These are phyloP conservation scores for Lota lota DNA, from an alignment of 2,113 vertebrate genomes.

Conservation along the genomic window DNA sequence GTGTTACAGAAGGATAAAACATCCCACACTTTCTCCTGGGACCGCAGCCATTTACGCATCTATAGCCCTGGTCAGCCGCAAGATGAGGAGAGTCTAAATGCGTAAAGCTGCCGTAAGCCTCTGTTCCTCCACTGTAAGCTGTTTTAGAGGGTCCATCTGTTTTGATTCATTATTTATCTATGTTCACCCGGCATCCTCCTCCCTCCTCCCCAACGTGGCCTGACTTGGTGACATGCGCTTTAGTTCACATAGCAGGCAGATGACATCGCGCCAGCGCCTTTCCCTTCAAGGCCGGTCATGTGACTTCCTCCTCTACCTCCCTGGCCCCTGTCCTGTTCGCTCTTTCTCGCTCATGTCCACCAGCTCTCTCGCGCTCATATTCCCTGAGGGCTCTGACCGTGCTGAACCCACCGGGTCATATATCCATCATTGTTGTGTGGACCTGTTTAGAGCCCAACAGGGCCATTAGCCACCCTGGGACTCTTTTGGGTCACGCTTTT, in stretches of 20 bases:
- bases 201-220: constrained; percentile 22
- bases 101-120: constrained; percentile 72
- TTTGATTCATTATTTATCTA: constrained; percentile 66
- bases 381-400: too few species aligned
- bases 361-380: not conserved
- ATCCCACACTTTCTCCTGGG: constrained; percentile 38
- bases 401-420: too few species aligned
- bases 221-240: constrained; percentile 34
- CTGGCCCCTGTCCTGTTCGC: not conserved
- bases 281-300: constrained; percentile 43
- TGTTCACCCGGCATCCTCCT: constrained; percentile 34
- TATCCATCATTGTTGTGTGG: too few species aligned
- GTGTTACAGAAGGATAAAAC: constrained; percentile 41
- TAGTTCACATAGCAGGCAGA: constrained; percentile 32
- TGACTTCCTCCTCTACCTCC: constrained; percentile 43
- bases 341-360: constrained; percentile 9
- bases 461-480: too few species aligned
- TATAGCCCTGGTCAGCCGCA: constrained; percentile 55
- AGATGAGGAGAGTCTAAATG: constrained; percentile 61
- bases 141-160: constrained; percentile 73
- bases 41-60: constrained; percentile 46
- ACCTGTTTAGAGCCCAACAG: too few species aligned
- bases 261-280: constrained; percentile 36
- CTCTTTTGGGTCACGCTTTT: too few species aligned
- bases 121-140: constrained; percentile 70